These are phyloP conservation scores for Pseudococcus jackbeardsleyi DNA, from an alignment of 2,888 invertebrate genomes.

Conservation along the genomic window DNA sequence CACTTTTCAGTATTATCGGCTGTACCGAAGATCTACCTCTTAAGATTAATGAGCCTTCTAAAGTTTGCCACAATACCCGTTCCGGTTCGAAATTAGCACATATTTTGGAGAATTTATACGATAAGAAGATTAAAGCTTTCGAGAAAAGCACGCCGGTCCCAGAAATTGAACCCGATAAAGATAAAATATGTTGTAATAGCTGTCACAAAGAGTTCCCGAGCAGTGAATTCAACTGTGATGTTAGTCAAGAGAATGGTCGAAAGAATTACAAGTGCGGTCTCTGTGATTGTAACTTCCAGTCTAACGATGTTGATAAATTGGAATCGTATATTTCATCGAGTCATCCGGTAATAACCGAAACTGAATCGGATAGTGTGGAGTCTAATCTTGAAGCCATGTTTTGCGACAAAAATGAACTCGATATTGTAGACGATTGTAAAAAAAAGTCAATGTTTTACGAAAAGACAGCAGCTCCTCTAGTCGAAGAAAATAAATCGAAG, in stretches of 20 bases:
- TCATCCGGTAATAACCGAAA: not conserved
- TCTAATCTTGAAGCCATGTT: constrained; percentile 27
- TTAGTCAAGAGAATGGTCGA: not conserved
- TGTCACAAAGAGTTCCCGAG: constrained; percentile 20
- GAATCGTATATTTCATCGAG: not conserved
- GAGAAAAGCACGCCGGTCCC: not conserved
- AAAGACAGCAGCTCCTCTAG: not conserved
- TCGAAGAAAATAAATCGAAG: constrained; percentile 26
- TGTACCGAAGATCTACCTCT: constrained; percentile 14
- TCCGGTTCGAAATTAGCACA: constrained; percentile 19
- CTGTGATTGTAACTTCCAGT: constrained; percentile 38
- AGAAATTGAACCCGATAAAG: not conserved
- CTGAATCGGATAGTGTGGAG: not conserved
- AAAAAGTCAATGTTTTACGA: not conserved
- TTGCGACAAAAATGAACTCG: not conserved
- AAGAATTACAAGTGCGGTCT: constrained; percentile 32
- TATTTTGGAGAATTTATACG: constrained; percentile 45
- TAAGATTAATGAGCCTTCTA: not conserved
- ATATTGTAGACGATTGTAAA: constrained; percentile 15
- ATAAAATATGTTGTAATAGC: constrained; percentile 41
- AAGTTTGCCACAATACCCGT: constrained; percentile 22
- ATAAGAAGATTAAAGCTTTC: not conserved
- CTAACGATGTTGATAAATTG: constrained; percentile 13
- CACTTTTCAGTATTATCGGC: constrained; percentile 4
- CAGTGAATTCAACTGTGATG: constrained; percentile 32